These are phyloP conservation scores for Embidobia sp. DNA, from an alignment of 2,888 invertebrate genomes.

Conservation along the genomic window DNA sequence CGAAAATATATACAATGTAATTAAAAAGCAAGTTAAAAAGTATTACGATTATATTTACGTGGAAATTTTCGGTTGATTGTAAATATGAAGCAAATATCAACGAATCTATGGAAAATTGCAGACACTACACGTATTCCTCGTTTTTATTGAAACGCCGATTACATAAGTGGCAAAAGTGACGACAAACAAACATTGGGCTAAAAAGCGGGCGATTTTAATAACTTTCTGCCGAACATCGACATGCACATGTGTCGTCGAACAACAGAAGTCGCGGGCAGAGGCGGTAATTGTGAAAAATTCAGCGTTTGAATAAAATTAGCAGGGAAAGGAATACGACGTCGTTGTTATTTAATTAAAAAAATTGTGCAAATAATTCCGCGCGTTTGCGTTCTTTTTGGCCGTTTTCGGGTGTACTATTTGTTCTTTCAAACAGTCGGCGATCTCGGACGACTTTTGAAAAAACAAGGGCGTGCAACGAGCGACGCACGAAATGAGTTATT, in stretches of 20 bases:
- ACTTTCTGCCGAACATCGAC: constrained; percentile 15
- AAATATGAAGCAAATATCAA: no score
- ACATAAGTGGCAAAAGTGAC: constrained; percentile 6
- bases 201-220: constrained; percentile 22
- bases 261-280: constrained; percentile 15
- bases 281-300: constrained; percentile 53
- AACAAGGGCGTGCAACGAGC: constrained; percentile 38
- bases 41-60: no score
- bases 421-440: constrained; percentile 42
- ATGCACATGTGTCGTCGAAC: constrained; percentile 4
- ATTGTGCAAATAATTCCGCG: constrained; percentile 50
- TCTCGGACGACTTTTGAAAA: constrained; percentile 55
- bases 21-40: no score
- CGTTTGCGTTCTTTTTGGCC: constrained; percentile 7
- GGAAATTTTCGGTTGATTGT: no score
- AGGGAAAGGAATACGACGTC: constrained; percentile 41
- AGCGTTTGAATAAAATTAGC: constrained; percentile 56
- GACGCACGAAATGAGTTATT: constrained; percentile 73
- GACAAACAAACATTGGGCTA: constrained; percentile 2
- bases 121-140: no score
- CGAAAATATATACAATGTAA: no score
- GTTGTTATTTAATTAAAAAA: constrained; percentile 61
- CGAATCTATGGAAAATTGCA: no score
- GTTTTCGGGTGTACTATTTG: constrained; percentile 43
- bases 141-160: no score